Conservation (phyloP, 2,113 vertebrate species). For the Mastomys natalensis region DNA sequence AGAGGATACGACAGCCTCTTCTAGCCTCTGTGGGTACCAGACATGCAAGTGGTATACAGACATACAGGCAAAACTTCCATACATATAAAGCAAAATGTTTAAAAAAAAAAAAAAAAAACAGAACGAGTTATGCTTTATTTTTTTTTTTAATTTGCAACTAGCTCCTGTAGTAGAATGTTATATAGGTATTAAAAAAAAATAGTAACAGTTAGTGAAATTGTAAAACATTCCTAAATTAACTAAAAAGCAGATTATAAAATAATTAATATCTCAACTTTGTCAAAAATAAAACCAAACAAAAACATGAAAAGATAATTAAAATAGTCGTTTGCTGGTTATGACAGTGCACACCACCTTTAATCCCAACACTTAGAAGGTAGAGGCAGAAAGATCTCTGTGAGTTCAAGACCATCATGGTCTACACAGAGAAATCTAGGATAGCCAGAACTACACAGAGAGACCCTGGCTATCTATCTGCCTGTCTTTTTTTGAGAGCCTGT, state of each 20-base stretch:
- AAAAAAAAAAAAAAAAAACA: neutral
- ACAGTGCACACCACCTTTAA: neutral
- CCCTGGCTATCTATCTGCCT: neutral
- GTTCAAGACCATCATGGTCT: neutral
- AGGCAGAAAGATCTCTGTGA: neutral
- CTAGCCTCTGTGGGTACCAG: neutral
- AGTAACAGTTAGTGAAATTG: constrained; percentile 22
- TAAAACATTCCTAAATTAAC: constrained; percentile 54
- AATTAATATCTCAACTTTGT: constrained; percentile 37
- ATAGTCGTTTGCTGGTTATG: neutral
- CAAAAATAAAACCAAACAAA: neutral
- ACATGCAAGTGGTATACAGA: neutral
- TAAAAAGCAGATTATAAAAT: constrained; percentile 57
- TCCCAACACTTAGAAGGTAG: neutral
- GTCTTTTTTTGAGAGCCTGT: no score
- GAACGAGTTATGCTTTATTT: neutral
- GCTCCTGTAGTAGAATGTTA: neutral
- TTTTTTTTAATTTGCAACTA: neutral
- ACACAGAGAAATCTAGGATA: neutral
- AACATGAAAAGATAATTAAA: constrained; percentile 43
- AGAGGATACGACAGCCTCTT: neutral
- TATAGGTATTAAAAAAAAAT: neutral
- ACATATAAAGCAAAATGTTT: neutral
- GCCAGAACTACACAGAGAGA: neutral
- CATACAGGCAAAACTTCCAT: neutral